A percentile compares a stretch with the other conserved stretches of the same genome.
phyloP scores from a whole-genome alignment of 2,113 vertebrate genomes.

The Antidorcas marsupialis region DNA sequence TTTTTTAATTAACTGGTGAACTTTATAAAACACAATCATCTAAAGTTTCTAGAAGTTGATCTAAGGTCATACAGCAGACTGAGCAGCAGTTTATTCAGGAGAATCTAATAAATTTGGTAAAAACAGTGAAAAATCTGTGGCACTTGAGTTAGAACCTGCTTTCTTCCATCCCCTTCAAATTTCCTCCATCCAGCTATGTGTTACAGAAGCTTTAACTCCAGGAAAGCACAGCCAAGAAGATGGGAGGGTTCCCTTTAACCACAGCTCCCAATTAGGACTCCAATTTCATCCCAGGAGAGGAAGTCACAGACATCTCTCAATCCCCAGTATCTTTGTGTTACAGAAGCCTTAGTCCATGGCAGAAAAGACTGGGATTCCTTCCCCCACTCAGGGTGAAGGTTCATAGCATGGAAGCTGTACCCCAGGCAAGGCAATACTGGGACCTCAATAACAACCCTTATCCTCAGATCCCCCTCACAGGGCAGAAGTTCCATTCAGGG shows the following conservation, averaged over 20 bases:
- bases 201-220: not conserved
- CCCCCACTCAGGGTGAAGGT: not conserved
- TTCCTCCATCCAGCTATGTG: not conserved
- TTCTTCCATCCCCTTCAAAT: not conserved
- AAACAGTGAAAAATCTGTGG: not conserved
- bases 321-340: not conserved
- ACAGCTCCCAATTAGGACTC: not conserved
- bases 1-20: not conserved
- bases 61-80: not conserved
- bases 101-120: not conserved
- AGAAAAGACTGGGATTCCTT: not conserved
- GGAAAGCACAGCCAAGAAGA: not conserved
- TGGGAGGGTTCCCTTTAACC: not conserved
- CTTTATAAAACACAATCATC: not conserved
- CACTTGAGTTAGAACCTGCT: not conserved
- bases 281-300: not conserved
- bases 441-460: not conserved
- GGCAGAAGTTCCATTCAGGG: not conserved
- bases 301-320: not conserved
- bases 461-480: not conserved
- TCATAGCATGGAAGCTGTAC: not conserved
- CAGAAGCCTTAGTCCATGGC: not conserved
- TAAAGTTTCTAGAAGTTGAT: not conserved
- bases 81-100: not conserved
- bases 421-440: not conserved